Evolutionary conservation across 2,113 vertebrate species (phyloP).

Genomic region (Petrocephalus zakoni): DNA sequence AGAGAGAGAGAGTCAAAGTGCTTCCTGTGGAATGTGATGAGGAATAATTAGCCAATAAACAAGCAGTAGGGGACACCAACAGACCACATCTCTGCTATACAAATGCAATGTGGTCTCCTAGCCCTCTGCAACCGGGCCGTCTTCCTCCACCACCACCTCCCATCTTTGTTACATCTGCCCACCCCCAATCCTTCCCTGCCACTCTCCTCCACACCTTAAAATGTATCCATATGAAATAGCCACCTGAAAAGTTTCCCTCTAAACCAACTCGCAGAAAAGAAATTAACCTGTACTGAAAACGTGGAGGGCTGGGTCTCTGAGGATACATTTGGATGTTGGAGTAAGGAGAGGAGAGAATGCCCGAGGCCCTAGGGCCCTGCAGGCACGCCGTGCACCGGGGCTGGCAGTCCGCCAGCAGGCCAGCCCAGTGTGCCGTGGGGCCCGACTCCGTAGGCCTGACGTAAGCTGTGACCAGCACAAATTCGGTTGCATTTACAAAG

Average conservation of each 20-base stretch:
- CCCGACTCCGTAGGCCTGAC: not conserved
- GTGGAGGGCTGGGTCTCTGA: not conserved
- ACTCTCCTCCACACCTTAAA: not conserved
- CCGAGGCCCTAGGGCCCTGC: not conserved
- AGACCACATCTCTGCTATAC: not conserved
- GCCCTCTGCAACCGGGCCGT: not conserved
- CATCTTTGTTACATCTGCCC: not conserved
- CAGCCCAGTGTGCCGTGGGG: not conserved
- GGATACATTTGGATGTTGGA: not conserved
- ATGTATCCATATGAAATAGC: not conserved
- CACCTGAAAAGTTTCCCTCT: not conserved
- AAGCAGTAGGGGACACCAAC: not conserved
- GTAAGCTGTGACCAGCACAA: not conserved
- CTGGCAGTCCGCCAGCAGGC: not conserved
- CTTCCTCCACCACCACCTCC: not conserved
- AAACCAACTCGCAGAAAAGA: not conserved
- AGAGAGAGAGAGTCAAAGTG: conserved; percentile 12
- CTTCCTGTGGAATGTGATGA: not conserved
- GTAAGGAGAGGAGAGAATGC: not conserved
- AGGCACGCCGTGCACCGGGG: not conserved
- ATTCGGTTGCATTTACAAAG: not conserved
- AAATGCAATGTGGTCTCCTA: not conserved
- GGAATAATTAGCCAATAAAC: not conserved
- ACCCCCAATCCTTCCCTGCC: not conserved
- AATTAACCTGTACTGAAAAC: not conserved